Evolutionary conservation across 2,797 vertebrate genomes (phyloP).

Genomic region (Gallinago stenura): DNA sequence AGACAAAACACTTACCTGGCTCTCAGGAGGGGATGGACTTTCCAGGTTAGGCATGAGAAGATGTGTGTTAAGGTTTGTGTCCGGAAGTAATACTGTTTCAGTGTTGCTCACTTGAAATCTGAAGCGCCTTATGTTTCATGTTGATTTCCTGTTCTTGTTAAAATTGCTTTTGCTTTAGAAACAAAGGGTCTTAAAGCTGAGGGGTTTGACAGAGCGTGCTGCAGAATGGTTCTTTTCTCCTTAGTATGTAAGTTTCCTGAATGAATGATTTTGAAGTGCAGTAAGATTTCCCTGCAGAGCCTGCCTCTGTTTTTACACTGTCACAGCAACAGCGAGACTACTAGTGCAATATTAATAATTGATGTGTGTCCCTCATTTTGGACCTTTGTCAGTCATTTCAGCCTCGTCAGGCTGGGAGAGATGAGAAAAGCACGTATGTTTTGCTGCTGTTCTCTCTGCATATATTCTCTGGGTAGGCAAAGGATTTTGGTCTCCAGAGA

Average conservation of each 20-base stretch:
- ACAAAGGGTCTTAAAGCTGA: conserved; percentile 15
- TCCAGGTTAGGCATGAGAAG: background rate
- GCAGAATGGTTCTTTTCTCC: conserved; percentile 24
- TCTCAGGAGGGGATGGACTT: conserved; percentile 27
- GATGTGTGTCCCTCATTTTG: conserved; percentile 36
- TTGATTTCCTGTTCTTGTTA: conserved; percentile 38
- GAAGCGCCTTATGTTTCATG: background rate
- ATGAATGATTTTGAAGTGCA: conserved; percentile 49
- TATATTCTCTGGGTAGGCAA: conserved; percentile 23
- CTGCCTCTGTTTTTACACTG: conserved; percentile 26
- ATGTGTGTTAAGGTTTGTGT: background rate
- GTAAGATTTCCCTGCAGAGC: conserved; percentile 38
- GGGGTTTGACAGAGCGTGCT: conserved; percentile 9
- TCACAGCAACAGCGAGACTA: conserved; percentile 15
- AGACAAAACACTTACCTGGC: background rate
- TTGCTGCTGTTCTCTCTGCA: conserved; percentile 30
- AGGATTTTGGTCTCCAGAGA: conserved; percentile 32
- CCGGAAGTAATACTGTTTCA: background rate
- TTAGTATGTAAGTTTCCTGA: conserved; percentile 46
- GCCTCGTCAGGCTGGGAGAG: conserved; percentile 9
- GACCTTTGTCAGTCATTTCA: conserved; percentile 54
- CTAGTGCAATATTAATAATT: conserved; percentile 37
- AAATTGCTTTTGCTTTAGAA: conserved; percentile 47
- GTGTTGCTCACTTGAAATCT: background rate
- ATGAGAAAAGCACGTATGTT: conserved; percentile 4